Percentiles rank a stretch among this genome's conserved stretches.
Conservation (phyloP, 2,888 invertebrate species). For the Hyalella azteca region DNA sequence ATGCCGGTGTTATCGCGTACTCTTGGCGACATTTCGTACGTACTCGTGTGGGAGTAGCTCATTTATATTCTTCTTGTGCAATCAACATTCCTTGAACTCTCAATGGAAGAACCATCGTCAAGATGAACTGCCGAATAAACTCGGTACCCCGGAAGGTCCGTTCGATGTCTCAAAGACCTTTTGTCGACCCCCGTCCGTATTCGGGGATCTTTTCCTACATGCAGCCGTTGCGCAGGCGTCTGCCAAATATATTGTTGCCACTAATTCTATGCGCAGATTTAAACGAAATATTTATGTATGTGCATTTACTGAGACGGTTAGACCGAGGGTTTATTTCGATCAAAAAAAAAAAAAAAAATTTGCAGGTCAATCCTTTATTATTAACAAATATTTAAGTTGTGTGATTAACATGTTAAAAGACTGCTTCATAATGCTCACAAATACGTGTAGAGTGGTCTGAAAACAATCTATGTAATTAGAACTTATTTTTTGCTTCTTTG, state of each 20-base stretch:
- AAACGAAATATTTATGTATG: background rate
- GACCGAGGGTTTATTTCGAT: no score
- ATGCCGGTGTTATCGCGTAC: constrained; percentile 27
- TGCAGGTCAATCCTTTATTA: no score
- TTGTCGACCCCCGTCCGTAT: constrained; percentile 5
- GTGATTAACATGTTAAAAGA: no score
- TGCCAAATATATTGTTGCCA: background rate
- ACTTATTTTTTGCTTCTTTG: no score
- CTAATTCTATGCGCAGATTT: background rate
- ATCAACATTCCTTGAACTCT: constrained; percentile 26
- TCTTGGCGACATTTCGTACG: constrained; percentile 25
- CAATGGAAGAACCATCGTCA: background rate
- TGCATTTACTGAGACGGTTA: no score
- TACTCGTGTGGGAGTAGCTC: constrained; percentile 9
- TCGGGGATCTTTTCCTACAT: background rate
- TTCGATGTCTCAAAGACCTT: constrained; percentile 22
- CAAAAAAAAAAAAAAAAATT: no score
- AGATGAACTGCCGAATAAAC: constrained; percentile 14
- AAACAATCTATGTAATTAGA: no score
- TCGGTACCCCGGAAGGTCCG: constrained; percentile 7
- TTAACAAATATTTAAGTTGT: no score
- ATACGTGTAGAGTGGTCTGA: no score
- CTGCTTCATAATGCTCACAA: no score
- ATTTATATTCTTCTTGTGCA: constrained; percentile 32
- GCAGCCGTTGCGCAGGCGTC: background rate